Evolutionary conservation across 2,888 invertebrate species (phyloP), one percentile per base, ranked within the genome.

Genomic region (Nomada goodeniana): DNA sequence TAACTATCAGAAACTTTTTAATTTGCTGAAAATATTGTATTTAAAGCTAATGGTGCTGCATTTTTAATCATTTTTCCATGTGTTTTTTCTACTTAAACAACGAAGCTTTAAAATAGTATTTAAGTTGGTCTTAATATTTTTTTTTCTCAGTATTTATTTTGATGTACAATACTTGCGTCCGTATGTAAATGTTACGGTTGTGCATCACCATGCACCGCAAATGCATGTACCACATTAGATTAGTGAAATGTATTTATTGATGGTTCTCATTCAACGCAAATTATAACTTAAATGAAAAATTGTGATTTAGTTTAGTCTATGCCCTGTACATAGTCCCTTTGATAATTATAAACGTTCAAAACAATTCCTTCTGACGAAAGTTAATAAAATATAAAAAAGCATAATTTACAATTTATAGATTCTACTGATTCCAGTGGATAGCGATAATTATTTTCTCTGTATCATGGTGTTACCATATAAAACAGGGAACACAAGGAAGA

Each of bases 401-500:
- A 72, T 50, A 67, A 73, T 23, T n/a, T 81, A 86, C 64, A 85
- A 85, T 68, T 80, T 26, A 76, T 83, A 72, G 44, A 81, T 76
- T 86, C 86, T 83, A 81, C 86, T 83, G 71, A 74, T 67, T 76
- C 42, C 61, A 53, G 44, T 76, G 81, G 59, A 85, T 26, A 26
- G 26, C 26, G 26, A 26, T 26, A 26, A 26, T 26, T 26, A 73
- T 73, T 68, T 50, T 63, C 73, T 23, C 20, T 79, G 55, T 60
- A 77, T 79, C 57, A 55, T 81, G 76, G 63, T 64, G n/a, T 74
- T 71, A 74, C 47, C 67, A 76, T 83, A 76, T 83, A 81, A 83
- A 83, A 76, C 23, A 73, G 79, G 68, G 76, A 82, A 59, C 69
- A 29, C 69, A 82, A 86, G 67, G 80, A 86, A 84, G 78, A 86